These are phyloP conservation scores for Proterorhinus semilunaris DNA, from an alignment of 2,113 vertebrate species.

Conservation along the genomic window DNA sequence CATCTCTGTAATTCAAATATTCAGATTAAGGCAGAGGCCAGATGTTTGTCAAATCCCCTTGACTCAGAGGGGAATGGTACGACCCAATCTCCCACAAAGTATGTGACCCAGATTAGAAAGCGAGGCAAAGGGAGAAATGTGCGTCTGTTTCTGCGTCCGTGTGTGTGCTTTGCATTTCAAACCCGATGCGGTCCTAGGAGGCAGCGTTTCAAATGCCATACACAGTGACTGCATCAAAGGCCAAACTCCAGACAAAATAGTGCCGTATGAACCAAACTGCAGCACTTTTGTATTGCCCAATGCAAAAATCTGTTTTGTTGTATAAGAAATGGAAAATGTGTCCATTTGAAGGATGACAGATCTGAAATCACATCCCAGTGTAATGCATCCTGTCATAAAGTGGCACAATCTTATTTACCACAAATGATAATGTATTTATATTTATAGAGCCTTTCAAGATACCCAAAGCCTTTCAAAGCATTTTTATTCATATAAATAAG, in stretches of 20 bases:
- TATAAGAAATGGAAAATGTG: neutral
- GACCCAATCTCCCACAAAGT: conserved; percentile 76
- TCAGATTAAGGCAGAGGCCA: conserved; percentile 69
- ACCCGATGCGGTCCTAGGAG: conserved; percentile 25
- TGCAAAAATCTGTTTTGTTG: neutral
- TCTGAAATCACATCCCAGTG: conserved; percentile 35
- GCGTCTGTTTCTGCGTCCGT: conserved; percentile 29
- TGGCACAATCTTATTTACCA: conserved; percentile 1
- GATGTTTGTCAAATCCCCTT: conserved; percentile 72
- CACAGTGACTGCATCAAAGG: conserved; percentile 7
- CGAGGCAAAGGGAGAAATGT: conserved; percentile 35
- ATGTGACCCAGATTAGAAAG: conserved; percentile 79
- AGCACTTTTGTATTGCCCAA: conserved; percentile 14
- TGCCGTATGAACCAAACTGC: conserved; percentile 1
- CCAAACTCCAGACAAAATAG: neutral
- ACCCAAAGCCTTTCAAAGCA: conserved; percentile 19
- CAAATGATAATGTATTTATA: neutral
- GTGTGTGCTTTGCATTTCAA: conserved; percentile 53
- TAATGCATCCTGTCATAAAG: conserved; percentile 34
- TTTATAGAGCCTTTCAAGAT: neutral
- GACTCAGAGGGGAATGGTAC: conserved; percentile 68
- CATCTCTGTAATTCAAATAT: conserved; percentile 69
- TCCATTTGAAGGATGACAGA: conserved; percentile 8
- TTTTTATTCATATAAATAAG: no score
- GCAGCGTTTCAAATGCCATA: conserved; percentile 26